Base-by-base conservation (phyloP, 2,888 invertebrate species). In the Drosophila kuntzei region DNA sequence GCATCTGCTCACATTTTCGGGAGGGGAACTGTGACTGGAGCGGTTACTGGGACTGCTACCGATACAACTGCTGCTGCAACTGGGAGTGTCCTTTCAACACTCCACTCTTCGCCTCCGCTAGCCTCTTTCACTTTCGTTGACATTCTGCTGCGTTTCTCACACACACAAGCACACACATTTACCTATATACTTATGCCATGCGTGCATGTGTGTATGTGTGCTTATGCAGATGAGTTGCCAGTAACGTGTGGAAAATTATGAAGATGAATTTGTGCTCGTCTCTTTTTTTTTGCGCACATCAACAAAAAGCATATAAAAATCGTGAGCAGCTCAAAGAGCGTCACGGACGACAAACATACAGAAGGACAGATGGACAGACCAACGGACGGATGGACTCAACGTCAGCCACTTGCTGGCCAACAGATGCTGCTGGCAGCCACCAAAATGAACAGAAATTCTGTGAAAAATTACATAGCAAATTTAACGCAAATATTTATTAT, bases 181-280 rank as follows among this genome's bases (percentile, higher is more conserved):
- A 66, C 47, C 29, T 37, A 7, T 25, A 25, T 3, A 54, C 62
- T 37, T 46, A 36, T 37, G 16, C 49, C 37, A 58, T 61, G 49
- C 50, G 44, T 72, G 51, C 49, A 34, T 50, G 37, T 54, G 41
- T 29, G 58, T 54, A 47, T 62, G 59, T 72, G 57, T 61, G 53
- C 51, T 69, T 78, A 80, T 83, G 79, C 53, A 83, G 79, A 87
- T 80, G 84, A 88, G 83, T 77, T 83, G 70, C 71, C 70, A 76
- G 76, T 76, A 84, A 81, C 72, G 85, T 85, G 87, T 72, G 79
- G 71, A 84, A 86, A 81, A 87, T 84, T 89, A 81, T 86, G 79
- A 89, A 81, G 87, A 84, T 89, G 72, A 87, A 88, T 88, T 80
- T 66, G 65, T 68, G 63, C 69, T 76, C 64, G 76, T 66, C 61